Evolutionary conservation across 1,140 invertebrate species (phyloP), one percentile per base, ranked within the genome.

Genomic region (Halyomorpha halys): DNA sequence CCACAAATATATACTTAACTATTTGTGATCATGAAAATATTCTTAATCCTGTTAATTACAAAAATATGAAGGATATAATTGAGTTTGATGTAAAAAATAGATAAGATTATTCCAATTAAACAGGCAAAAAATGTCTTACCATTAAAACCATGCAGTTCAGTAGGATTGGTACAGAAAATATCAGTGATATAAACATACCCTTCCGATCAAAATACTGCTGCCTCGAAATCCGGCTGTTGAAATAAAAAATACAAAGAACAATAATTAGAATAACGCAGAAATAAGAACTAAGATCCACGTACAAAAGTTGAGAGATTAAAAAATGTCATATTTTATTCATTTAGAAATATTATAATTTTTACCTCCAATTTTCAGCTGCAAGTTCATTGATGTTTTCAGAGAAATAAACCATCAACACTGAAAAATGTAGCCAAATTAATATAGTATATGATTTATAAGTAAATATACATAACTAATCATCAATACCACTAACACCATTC

Each of bases 141-240:
- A 95, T 87, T 83, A 94, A 88, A 67, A 94, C 81, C 83, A 94
- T 90, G 72, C 90, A 94, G 74, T 93, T 94, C 25, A 94, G 80
- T 64, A 95, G 78, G 69, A 94, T 86, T 51, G 92, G 92, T 70
- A 90, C 84, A 11, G 90, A 94, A 75, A 93, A 93, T 15, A 94
- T 86, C 18, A 93, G 80, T 14, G 91, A 94, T 79, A 94, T 93
- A 74, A 95, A 95, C 64, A 94, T 77, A 44, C 92, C 91, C 76
- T 89, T 89, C 68, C 86, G 89, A 74, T 95, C 92, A 76, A 95
- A 95, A 75, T 94, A 94, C 72, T 94, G 91, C 69, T 95, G 90
- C 67, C 83, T 82, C 9, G 90, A 89, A 74, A 94, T 94, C 54
- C 84, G 77, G 71, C 86, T 83, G 11, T 39, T 39, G 70, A 18